phyloP scores from a whole-genome alignment of 1,140 invertebrate genomes.

The Whitmania pigra region DNA sequence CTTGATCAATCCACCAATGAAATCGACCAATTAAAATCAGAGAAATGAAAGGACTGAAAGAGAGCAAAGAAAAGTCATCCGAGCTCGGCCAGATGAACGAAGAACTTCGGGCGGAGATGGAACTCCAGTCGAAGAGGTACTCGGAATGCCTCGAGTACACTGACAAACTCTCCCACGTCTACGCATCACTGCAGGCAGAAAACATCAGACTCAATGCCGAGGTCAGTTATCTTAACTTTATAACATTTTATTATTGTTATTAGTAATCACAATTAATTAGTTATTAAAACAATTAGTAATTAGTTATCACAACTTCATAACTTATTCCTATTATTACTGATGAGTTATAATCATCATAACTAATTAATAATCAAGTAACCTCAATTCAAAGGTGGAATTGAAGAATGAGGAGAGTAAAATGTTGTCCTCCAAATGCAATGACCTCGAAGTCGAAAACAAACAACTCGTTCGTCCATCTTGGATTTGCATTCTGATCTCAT shows the following conservation, averaged over 20 bases:
- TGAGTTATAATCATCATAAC: background rate
- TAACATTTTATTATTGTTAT: background rate
- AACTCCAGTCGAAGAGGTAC: background rate
- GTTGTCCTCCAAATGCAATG: too few species aligned
- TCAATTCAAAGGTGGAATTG: background rate
- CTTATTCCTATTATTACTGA: background rate
- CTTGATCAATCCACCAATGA: too few species aligned
- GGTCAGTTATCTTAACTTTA: background rate
- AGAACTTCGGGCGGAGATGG: background rate
- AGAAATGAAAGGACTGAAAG: background rate
- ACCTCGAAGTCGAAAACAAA: too few species aligned
- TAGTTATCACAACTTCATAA: too few species aligned
- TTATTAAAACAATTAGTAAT: too few species aligned
- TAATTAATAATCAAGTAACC: background rate
- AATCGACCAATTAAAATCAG: background rate
- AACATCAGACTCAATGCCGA: background rate
- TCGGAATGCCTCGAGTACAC: background rate
- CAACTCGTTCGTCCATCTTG: too few species aligned
- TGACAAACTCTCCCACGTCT: background rate
- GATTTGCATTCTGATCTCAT: too few species aligned
- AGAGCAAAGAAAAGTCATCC: background rate
- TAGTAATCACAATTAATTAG: background rate
- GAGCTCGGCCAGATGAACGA: background rate
- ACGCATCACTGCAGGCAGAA: background rate
- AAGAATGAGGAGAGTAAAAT: too few species aligned